Evolutionary conservation across 1,140 invertebrate species (phyloP), one percentile per base, ranked within the genome.

Genomic region (Cataglyphis hispanica): DNA sequence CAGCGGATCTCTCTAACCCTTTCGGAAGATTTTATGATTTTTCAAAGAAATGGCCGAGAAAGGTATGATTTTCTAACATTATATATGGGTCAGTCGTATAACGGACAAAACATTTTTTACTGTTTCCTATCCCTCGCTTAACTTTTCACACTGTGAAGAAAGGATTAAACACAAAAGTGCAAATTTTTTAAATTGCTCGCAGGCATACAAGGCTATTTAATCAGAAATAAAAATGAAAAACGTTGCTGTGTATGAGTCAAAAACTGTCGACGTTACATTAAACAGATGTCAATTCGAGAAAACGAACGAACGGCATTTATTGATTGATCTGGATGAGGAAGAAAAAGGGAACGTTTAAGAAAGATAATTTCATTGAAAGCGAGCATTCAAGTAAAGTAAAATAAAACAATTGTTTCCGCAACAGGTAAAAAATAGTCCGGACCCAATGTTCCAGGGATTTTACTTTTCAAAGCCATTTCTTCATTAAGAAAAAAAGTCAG

Each of bases 21-120:
- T 77, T 81, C 69, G 19, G 19, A 27, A 58, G 34, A 27, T 88
- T 91, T 91, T 91, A 86, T 86, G 87, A 84, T 85, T 77, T 76
- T 63, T 40, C 34, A 25, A 11, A 22, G 56, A 75, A 89, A 91
- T 56, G 43, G n/a, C 74, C 83, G 37, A 61, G 53, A 11, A 8
- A 67, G 2, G 80, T 40, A 46, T 67, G 16, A 66, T 70, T 86
- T 84, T 85, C 46, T 64, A 4, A 4, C 40, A 22, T 60, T 67
- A 90, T 91, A 50, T 50, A 50, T 91, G 72, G 84, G 86, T 90
- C 74, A 86, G 4, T 58, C 19, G 60, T 27, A 72, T 50, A 46
- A 22, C 76, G 13, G 16, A 69, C 19, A 37, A 37, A 64, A 60
- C 40, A 27, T 80, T 86, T 89, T 92, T 90, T 87, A 89, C 88